Base-by-base conservation (phyloP, 2,888 invertebrate species). In the Pediacus dermestoides region DNA sequence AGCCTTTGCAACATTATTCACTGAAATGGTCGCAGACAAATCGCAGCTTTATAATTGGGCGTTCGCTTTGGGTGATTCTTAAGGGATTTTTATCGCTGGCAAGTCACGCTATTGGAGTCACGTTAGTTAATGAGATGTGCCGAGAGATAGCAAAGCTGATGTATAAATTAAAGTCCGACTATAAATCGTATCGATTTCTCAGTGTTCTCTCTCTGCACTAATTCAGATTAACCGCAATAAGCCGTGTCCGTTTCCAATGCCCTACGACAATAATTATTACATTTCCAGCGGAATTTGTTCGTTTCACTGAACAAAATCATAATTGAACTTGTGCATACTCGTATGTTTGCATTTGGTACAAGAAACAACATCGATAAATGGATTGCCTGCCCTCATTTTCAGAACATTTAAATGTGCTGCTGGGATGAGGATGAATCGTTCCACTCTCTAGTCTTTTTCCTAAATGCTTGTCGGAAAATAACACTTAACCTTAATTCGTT, bases 101-200 rank as follows among this genome's bases (percentile, higher is more conserved):
- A 39, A 48, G 50, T 49, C 52, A 52, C 52, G 50, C 52, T 36
- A 50, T 45, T 39, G 40, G 39, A 48, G 46, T 43, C 48, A 46
- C 48, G 48, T 50, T 45, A 48, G 46, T 49, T 53, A 52, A 50
- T 52, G 52, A 50, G 53, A 53, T 53, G 48, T 51, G 49, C 42
- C 43, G 34, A 32, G 37, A 48, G 52, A 53, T 50, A 52, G 40
- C 32, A 33, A 42, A 30, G 40, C 42, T 44, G 44, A 42, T 46
- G 52, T 46, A 52, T 53, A 50, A 52, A 53, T 53, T 53, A 50
- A 50, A 48, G 48, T 37, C n/a, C n/a, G 33, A 30, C 40, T 35
- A 46, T 53, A 52, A 50, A 53, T 53, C 40, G 44, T 31, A 35
- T 36, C 37, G 39, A 32, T 39, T 33, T 34, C 34, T 23, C 36